Conservation (phyloP, 2,113 vertebrate genomes). For the Alligator sinensis region DNA sequence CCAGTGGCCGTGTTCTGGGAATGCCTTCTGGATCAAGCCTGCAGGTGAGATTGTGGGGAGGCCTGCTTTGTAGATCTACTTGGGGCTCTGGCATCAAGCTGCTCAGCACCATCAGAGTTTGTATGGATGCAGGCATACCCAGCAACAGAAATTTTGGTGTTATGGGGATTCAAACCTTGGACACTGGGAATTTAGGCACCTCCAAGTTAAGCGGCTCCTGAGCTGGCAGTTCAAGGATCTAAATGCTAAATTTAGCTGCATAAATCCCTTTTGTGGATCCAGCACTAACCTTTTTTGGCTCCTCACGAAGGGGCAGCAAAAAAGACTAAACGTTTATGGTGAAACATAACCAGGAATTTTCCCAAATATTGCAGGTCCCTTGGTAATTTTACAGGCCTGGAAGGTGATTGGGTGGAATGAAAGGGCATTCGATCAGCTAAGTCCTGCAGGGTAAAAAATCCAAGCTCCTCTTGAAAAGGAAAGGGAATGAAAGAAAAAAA, state of each 20-base stretch:
- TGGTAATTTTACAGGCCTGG: neutral
- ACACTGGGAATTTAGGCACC: neutral
- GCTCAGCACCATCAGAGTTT: neutral
- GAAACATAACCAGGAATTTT: neutral
- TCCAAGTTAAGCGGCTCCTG: neutral
- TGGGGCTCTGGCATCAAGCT: neutral
- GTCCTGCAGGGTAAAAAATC: neutral
- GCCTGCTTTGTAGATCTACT: neutral
- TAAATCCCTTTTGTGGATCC: too few species aligned
- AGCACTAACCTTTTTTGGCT: neutral
- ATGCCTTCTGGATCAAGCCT: too few species aligned
- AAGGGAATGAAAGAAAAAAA: neutral
- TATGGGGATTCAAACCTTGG: neutral
- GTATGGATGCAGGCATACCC: neutral
- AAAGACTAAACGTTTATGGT: neutral
- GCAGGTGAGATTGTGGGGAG: too few species aligned
- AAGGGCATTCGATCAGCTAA: neutral
- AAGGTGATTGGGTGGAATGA: neutral
- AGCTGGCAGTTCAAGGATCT: too few species aligned
- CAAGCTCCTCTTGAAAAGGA: neutral
- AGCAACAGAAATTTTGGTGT: neutral
- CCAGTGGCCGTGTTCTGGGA: neutral
- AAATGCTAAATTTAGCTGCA: too few species aligned
- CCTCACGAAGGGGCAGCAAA: constrained; percentile 10
- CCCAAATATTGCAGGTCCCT: neutral